These are phyloP conservation scores for Poicephalus gulielmi DNA, from an alignment of 2,113 vertebrate species.

Conservation along the genomic window DNA sequence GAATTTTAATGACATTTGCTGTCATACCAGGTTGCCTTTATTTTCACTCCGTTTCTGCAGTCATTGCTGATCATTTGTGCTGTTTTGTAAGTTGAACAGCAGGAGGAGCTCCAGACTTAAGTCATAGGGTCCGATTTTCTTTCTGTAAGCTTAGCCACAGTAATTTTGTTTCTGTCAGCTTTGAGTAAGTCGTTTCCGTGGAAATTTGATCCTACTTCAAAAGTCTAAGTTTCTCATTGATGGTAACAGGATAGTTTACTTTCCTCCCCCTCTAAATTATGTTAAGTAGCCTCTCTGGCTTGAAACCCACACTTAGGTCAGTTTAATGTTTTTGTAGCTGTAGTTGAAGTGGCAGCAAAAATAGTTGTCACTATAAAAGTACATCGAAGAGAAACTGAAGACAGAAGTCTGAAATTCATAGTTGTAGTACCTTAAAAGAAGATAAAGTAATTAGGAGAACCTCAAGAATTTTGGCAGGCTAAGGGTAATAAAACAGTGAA, in stretches of 20 bases:
- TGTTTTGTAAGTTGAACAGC: background rate
- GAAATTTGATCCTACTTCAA: slow-evolving; percentile 21
- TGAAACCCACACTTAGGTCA: background rate
- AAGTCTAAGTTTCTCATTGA: background rate
- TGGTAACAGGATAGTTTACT: background rate
- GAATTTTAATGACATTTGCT: background rate
- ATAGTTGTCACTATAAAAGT: background rate
- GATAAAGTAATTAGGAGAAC: slow-evolving; percentile 47
- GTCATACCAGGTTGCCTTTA: background rate
- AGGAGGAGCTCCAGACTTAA: slow-evolving; percentile 18
- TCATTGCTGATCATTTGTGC: background rate
- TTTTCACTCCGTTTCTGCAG: rapidly evolving
- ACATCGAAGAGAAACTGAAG: background rate
- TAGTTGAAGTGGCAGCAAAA: background rate
- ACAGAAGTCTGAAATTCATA: slow-evolving; percentile 22
- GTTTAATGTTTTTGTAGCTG: background rate
- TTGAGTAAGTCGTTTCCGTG: background rate
- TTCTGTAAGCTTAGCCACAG: background rate
- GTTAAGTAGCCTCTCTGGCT: background rate
- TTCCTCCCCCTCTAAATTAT: background rate
- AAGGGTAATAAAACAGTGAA: slow-evolving; percentile 10
- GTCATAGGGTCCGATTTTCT: background rate
- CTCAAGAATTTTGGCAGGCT: slow-evolving; percentile 57
- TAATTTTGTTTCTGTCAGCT: background rate
- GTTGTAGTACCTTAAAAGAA: slow-evolving; percentile 24